Evolutionary conservation across 2,113 vertebrate species (phyloP).

Genomic region (Melanerpes aurifrons): DNA sequence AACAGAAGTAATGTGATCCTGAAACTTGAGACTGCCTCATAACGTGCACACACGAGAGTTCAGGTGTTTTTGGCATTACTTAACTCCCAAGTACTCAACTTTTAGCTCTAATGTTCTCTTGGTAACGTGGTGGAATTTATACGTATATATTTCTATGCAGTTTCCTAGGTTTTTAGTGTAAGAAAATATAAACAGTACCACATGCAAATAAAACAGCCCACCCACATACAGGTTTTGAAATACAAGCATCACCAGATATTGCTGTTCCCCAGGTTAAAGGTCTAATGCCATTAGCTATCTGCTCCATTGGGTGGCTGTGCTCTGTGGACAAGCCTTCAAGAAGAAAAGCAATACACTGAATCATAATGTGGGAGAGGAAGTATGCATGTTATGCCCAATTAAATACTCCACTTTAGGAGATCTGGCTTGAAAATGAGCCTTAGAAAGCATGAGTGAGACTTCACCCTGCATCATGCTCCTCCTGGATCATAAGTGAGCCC

Average conservation of each 20-base stretch:
- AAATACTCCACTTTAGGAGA: background rate
- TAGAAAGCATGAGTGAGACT: background rate
- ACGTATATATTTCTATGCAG: background rate
- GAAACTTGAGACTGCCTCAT: background rate
- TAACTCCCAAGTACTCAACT: slow-evolving; percentile 25
- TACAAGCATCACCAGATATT: background rate
- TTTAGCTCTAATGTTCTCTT: slow-evolving; percentile 20
- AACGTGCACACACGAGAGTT: background rate
- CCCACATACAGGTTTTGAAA: background rate
- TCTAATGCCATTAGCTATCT: background rate
- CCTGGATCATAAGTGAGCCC: background rate
- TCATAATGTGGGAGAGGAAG: background rate
- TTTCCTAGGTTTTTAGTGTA: slow-evolving; percentile 57
- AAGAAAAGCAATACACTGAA: background rate
- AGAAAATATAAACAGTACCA: slow-evolving; percentile 54
- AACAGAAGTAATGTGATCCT: slow-evolving; percentile 25
- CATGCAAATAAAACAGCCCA: slow-evolving; percentile 38
- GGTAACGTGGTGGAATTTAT: slow-evolving; percentile 8
- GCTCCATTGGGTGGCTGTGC: background rate
- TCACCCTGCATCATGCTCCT: fast-evolving
- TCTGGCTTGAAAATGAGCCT: background rate
- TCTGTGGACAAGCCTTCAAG: background rate
- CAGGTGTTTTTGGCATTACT: slow-evolving; percentile 54
- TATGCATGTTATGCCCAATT: background rate
- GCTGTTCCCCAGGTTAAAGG: background rate